Evolutionary conservation across 2,113 vertebrate genomes (phyloP), one percentile per base, ranked within the genome.

Genomic region (Lepisosteus osseus): DNA sequence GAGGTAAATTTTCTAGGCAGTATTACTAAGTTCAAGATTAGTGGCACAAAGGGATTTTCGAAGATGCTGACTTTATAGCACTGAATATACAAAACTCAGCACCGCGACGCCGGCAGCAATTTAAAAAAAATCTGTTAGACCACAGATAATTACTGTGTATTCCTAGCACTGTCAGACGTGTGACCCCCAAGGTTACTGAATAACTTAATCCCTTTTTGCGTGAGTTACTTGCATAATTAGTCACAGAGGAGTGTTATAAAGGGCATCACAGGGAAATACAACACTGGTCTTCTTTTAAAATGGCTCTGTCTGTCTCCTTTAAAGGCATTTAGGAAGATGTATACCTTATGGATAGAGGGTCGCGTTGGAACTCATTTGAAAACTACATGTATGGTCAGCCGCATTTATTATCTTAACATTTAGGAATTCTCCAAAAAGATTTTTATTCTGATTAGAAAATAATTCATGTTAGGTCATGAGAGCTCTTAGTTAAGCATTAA

Each of bases 211-310:
- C 78, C 73, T 70, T 84, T 82, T 73, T 85, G 74, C 69, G 83
- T 54, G 74, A 81, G 44, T 41, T 84, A 83, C 73, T 78, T 79
- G 83, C 83, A 81, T 88, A 92, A 95, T 93, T 90, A 92, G 86
- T 86, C 86, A 86, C 86, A 54, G 74, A 77, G 79, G 85, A 90
- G 77, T 77, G 88, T 83, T 73, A 79, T 70, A 89, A 89, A 91
- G 84, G 81, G 79, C 85, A 85, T 62, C 80, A 82, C 70, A 74
- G 83, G 88, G 81, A 90, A 90, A 90, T 81, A 83, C 80, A 81
- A 82, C 75, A 40, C 71, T 78, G 74, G 56, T 47, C 68, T 42
- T 6, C 56, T 43, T 13, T 54, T 47, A 42, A 17, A 61, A 71
- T 3, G 9, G 55, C 57, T 14, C 51, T 45, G 71, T 72, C 71